Percentiles rank a stretch among this genome's conserved stretches.
Evolutionary conservation across 2,113 vertebrate species (phyloP).

Genomic region (Phoxinus phoxinus): DNA sequence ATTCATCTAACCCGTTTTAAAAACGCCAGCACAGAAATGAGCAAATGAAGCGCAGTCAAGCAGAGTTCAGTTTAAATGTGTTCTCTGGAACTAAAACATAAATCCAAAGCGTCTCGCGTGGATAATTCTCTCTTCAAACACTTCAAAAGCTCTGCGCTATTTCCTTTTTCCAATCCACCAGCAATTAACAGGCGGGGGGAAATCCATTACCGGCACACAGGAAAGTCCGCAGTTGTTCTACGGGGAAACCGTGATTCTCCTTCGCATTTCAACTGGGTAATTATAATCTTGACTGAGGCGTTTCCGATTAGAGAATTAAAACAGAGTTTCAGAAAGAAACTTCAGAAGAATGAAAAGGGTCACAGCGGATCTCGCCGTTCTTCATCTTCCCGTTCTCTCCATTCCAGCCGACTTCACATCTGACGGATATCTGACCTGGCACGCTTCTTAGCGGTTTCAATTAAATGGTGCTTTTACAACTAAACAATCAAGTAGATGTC

Average conservation of each 20-base stretch:
- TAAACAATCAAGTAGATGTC: constrained; percentile 2
- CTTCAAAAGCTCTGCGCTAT: constrained; percentile 16
- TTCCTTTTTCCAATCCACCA: constrained; percentile 40
- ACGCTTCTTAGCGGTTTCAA: constrained; percentile 35
- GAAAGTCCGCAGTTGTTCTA: constrained; percentile 31
- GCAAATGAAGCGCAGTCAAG: constrained; percentile 14
- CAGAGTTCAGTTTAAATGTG: constrained; percentile 38
- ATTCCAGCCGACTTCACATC: constrained; percentile 35
- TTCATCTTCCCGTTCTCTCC: constrained; percentile 40
- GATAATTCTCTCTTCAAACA: constrained; percentile 23
- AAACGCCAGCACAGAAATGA: constrained; percentile 25
- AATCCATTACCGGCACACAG: constrained; percentile 43
- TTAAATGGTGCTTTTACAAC: constrained; percentile 35
- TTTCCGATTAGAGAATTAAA: constrained; percentile 45
- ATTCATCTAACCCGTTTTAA: constrained; percentile 32
- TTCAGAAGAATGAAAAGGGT: constrained; percentile 5
- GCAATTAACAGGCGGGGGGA: constrained; percentile 44
- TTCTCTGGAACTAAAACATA: constrained; percentile 20
- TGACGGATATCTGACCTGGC: constrained; percentile 20
- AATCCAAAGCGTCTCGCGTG: constrained; percentile 18
- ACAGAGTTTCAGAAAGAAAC: no score
- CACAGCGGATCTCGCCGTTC: background rate
- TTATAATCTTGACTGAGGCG: constrained; percentile 52
- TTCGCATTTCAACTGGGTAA: constrained; percentile 40
- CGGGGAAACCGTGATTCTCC: constrained; percentile 8